Evolutionary conservation across 2,113 vertebrate genomes (phyloP).

Genomic region (Anoura caudifer): DNA sequence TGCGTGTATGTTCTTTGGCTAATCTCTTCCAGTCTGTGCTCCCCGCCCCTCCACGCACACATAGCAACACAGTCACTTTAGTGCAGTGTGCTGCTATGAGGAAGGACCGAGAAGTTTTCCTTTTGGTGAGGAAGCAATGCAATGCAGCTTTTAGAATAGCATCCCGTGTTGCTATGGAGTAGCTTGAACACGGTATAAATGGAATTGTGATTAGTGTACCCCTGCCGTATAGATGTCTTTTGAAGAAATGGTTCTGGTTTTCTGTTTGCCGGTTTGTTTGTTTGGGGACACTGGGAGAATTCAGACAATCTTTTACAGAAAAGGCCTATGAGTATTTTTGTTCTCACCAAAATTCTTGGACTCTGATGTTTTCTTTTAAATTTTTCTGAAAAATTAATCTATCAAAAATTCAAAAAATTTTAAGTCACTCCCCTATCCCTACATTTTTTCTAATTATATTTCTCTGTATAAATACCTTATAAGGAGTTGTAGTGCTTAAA

Average conservation of each 20-base stretch:
- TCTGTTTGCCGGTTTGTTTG: background rate
- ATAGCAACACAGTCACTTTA: no score
- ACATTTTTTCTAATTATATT: background rate
- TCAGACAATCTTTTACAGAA: background rate
- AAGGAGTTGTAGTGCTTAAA: background rate
- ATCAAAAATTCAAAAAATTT: background rate
- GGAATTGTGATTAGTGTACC: background rate
- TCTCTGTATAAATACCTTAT: background rate
- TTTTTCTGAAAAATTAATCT: background rate
- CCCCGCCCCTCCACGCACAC: no score
- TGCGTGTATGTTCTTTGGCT: no score
- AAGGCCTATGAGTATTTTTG: background rate
- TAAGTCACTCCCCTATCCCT: background rate
- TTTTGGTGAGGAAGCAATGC: background rate
- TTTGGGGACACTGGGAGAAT: background rate
- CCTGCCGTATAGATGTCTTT: background rate
- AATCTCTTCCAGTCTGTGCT: no score
- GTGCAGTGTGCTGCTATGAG: background rate
- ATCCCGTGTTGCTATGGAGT: background rate
- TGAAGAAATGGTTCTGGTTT: background rate
- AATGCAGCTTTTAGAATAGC: background rate
- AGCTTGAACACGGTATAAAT: background rate
- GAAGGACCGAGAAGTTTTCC: background rate
- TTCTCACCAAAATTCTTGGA: background rate
- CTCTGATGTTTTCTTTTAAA: background rate